Conservation (phyloP, 35 echinoderm and acorn worm genomes). For the Anneissia japonica region DNA sequence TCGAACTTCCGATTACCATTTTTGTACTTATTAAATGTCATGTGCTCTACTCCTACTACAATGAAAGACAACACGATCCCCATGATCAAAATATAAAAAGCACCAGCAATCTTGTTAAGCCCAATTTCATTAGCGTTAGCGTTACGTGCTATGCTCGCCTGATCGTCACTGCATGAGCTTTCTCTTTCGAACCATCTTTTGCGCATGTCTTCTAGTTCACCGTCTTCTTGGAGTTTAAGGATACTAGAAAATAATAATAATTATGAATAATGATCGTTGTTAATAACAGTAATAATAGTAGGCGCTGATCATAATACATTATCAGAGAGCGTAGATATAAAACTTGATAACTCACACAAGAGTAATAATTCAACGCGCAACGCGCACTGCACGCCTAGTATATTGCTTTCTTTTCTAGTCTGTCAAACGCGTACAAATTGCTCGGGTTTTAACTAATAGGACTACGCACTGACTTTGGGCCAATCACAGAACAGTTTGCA, state of each 20-base stretch:
- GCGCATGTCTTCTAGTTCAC: slow-evolving; percentile 58
- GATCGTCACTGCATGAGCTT: slow-evolving; percentile 65
- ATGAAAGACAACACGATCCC: slow-evolving; percentile 81
- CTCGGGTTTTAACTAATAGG: no score
- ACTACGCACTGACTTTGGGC: no score
- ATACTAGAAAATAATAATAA: slow-evolving; percentile 53
- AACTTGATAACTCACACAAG: no score
- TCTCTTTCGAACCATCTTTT: slow-evolving; percentile 96
- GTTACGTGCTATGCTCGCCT: slow-evolving; percentile 27
- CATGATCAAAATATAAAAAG: slow-evolving; percentile 94
- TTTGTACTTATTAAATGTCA: slow-evolving; percentile 72
- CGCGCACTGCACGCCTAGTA: no score
- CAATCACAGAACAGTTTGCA: no score
- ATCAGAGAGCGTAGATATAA: no score
- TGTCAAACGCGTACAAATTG: no score
- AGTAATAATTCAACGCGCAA: no score
- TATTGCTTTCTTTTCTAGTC: no score
- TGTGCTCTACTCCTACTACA: slow-evolving; percentile 81
- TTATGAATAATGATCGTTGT: background rate
- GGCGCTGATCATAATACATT: no score
- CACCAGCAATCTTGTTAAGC: slow-evolving; percentile 78
- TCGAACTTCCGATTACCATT: slow-evolving; percentile 57
- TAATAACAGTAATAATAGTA: background rate
- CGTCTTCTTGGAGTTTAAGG: slow-evolving; percentile 84
- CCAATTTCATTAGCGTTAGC: slow-evolving; percentile 63